Evolutionary conservation across 2,113 vertebrate species (phyloP).

Genomic region (Paramisgurnus dabryanus): DNA sequence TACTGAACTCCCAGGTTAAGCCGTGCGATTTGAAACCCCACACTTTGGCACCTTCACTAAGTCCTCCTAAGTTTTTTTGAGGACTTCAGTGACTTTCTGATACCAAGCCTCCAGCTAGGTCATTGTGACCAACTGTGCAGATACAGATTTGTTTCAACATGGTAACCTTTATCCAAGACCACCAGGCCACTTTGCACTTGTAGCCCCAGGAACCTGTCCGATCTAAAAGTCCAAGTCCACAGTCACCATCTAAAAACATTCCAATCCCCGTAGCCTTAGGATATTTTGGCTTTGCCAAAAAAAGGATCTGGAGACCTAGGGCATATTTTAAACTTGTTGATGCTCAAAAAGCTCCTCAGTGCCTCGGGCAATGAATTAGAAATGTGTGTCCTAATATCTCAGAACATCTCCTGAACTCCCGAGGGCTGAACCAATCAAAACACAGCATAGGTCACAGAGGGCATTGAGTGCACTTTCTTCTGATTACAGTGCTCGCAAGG

Average conservation of each 20-base stretch:
- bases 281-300: constrained; percentile 21
- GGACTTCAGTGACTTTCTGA: constrained; percentile 10
- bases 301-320: constrained; percentile 11
- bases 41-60: constrained; percentile 3
- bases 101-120: constrained; percentile 7
- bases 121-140: not conserved
- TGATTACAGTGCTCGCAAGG: not conserved
- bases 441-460: constrained; percentile 23
- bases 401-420: not conserved
- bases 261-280: constrained; percentile 1
- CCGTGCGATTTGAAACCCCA: constrained; percentile 17
- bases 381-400: constrained; percentile 14
- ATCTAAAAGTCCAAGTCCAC: constrained; percentile 32
- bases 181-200: constrained; percentile 2
- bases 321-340: constrained; percentile 17
- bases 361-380: constrained; percentile 25
- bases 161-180: constrained; percentile 23
- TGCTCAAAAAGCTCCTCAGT: not conserved
- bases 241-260: constrained; percentile 30
- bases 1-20: constrained; percentile 16
- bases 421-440: constrained; percentile 6
- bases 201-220: constrained; percentile 6
- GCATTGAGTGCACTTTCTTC: not conserved
- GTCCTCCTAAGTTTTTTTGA: constrained; percentile 12
- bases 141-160: constrained; percentile 12